These are phyloP conservation scores for Neodiprion fabricii DNA, from an alignment of 1,140 invertebrate genomes.

Conservation along the genomic window DNA sequence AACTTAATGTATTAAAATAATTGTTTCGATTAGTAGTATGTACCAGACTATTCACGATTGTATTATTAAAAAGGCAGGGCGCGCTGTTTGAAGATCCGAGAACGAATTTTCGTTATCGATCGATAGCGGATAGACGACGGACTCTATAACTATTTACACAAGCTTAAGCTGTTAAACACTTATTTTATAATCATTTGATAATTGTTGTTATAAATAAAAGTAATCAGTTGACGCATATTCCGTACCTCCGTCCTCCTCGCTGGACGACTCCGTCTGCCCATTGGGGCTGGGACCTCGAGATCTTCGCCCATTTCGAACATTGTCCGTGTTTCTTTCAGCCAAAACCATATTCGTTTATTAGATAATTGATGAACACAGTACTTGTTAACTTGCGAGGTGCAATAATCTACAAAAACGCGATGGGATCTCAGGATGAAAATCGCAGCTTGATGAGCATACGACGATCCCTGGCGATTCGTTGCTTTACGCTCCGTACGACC, in stretches of 20 bases:
- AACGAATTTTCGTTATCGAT: not conserved
- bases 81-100: slow-evolving; percentile 39
- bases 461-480: slow-evolving; percentile 20
- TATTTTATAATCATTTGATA: too few relatives aligned
- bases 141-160: not conserved
- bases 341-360: slow-evolving; percentile 74
- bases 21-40: too few relatives aligned
- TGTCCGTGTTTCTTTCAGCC: slow-evolving; percentile 82
- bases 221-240: slow-evolving; percentile 7
- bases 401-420: slow-evolving; percentile 15
- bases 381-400: not conserved
- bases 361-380: not conserved
- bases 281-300: slow-evolving; percentile 89
- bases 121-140: not conserved
- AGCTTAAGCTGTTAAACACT: too few relatives aligned
- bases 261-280: slow-evolving; percentile 80
- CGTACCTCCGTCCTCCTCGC: slow-evolving; percentile 82
- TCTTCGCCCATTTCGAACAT: slow-evolving; percentile 82
- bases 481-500: slow-evolving; percentile 43
- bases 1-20: too few relatives aligned
- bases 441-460: slow-evolving; percentile 40
- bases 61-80: slow-evolving; percentile 30
- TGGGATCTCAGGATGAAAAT: slow-evolving; percentile 34
- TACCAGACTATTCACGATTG: too few relatives aligned
- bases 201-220: too few relatives aligned